Evolutionary conservation across 2,797 vertebrate species (phyloP).

Genomic region (Harpagifer antarcticus): DNA sequence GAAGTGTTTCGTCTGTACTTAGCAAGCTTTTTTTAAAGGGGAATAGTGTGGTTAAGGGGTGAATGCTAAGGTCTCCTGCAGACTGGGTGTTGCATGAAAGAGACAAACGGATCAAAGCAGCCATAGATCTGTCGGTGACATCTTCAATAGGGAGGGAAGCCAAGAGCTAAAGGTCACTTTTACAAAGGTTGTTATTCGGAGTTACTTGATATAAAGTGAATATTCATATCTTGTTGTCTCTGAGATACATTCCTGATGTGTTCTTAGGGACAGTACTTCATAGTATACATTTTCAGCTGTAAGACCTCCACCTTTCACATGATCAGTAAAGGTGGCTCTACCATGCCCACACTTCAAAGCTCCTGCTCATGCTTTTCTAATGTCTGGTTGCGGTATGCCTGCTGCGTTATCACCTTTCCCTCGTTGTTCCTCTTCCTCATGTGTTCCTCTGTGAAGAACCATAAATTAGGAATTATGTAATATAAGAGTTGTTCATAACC

Average conservation of each 20-base stretch:
- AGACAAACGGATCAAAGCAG: conserved; percentile 49
- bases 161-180: conserved; percentile 44
- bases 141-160: conserved; percentile 17
- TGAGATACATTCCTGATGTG: neutral
- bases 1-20: neutral
- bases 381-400: neutral
- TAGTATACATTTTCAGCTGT: neutral
- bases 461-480: too few species aligned
- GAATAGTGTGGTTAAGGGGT: neutral
- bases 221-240: neutral
- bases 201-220: neutral
- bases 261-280: neutral
- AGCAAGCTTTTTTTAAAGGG: neutral
- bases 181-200: neutral
- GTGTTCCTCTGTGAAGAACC: neutral
- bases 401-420: neutral
- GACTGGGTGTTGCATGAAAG: conserved; percentile 16
- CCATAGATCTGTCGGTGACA: conserved; percentile 30
- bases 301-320: neutral
- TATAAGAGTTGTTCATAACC: too few species aligned
- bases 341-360: neutral
- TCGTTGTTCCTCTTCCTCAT: neutral
- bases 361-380: neutral
- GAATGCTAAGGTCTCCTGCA: conserved; percentile 36
- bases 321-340: neutral